Evolutionary conservation across 2,113 vertebrate genomes (phyloP).

Genomic region (Enhydra lutris): DNA sequence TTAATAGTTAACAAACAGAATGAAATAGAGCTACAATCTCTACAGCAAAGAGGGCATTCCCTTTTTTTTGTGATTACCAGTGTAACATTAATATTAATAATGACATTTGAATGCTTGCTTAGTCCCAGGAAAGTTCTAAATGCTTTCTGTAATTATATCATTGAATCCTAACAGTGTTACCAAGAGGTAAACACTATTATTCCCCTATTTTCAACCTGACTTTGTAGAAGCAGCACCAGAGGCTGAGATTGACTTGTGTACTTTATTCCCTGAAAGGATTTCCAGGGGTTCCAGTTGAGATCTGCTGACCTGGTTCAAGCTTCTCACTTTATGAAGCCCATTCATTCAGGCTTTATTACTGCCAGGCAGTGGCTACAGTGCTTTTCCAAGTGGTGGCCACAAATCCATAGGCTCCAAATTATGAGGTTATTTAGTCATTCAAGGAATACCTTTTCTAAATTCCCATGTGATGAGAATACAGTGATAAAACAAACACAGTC

Average conservation of each 20-base stretch:
- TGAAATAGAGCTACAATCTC: background rate
- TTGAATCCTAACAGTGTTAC: background rate
- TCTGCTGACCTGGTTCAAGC: background rate
- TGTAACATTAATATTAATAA: background rate
- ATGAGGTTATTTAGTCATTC: background rate
- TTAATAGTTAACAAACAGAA: background rate
- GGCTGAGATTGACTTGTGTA: background rate
- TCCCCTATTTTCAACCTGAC: background rate
- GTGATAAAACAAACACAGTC: background rate
- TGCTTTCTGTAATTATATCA: background rate
- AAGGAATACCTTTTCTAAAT: slow-evolving; percentile 3
- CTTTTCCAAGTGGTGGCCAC: background rate
- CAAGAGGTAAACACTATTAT: background rate
- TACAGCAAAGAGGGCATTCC: background rate
- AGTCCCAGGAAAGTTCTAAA: background rate
- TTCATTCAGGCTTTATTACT: background rate
- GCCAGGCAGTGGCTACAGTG: background rate
- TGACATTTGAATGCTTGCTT: background rate
- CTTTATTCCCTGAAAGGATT: background rate
- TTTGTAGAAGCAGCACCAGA: background rate
- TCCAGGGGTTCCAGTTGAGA: background rate
- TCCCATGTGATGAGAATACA: background rate
- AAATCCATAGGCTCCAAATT: background rate
- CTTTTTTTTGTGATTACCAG: background rate
- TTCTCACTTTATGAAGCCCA: background rate